A percentile compares a stretch with the other conserved stretches of the same genome.
These are phyloP conservation scores for Chaenogobius annularis DNA, from an alignment of 2,113 vertebrate species.

Conservation along the genomic window DNA sequence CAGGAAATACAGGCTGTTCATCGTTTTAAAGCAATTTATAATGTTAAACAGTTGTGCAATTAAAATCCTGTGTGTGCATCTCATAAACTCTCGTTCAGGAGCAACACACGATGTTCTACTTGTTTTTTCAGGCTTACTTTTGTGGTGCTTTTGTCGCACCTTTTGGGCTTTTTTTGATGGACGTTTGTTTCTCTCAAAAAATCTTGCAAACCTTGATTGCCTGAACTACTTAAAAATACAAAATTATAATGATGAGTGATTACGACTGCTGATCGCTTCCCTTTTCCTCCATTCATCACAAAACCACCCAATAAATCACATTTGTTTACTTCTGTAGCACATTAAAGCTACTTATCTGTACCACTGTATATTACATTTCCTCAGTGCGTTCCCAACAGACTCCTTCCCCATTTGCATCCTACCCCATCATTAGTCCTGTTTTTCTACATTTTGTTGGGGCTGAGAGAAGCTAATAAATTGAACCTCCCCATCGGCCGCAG, in stretches of 20 bases:
- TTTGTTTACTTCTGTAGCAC: slow-evolving; percentile 17
- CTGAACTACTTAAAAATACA: neutral
- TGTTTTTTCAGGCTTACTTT: too few relatives aligned
- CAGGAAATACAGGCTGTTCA: too few relatives aligned
- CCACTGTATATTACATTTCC: slow-evolving; percentile 38
- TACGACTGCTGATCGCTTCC: neutral
- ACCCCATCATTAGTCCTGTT: slow-evolving; percentile 61
- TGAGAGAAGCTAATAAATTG: slow-evolving; percentile 55
- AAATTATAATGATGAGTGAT: slow-evolving; percentile 29
- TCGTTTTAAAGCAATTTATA: too few relatives aligned
- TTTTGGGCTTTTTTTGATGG: too few relatives aligned
- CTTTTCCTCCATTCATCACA: slow-evolving; percentile 27
- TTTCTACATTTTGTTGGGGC: slow-evolving; percentile 51
- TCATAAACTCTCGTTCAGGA: too few relatives aligned
- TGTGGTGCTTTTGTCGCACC: too few relatives aligned
- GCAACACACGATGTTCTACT: too few relatives aligned
- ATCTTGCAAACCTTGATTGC: neutral
- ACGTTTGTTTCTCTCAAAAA: too few relatives aligned
- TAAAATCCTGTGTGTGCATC: too few relatives aligned
- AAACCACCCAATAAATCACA: slow-evolving; percentile 36
- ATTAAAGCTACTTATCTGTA: slow-evolving; percentile 40
- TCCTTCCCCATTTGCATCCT: slow-evolving; percentile 45
- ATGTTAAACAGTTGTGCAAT: too few relatives aligned
- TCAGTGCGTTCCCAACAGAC: slow-evolving; percentile 41
- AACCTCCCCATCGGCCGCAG: slow-evolving; percentile 24